A percentile compares a stretch with the other conserved stretches of the same genome.
These are phyloP conservation scores for Drosophila maculinotata DNA, from an alignment of 2,888 invertebrate genomes.

Conservation along the genomic window DNA sequence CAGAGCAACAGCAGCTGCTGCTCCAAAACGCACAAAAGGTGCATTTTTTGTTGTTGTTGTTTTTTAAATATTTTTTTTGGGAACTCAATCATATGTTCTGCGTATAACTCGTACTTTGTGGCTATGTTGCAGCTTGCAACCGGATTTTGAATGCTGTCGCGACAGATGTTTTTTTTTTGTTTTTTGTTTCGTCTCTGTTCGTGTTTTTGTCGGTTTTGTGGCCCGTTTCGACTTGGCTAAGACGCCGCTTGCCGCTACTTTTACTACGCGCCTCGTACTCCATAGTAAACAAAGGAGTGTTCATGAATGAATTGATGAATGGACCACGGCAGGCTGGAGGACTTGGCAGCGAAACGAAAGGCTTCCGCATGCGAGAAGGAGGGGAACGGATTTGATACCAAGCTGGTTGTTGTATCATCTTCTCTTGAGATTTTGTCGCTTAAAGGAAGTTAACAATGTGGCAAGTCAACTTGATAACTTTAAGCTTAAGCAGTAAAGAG, in stretches of 20 bases:
- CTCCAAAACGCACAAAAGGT: constrained; percentile 65
- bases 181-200: constrained; percentile 18
- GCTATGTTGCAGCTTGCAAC: constrained; percentile 76
- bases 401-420: constrained; percentile 27
- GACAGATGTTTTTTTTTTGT: constrained; percentile 69
- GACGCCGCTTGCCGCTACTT: constrained; percentile 59
- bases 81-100: constrained; percentile 76
- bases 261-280: constrained; percentile 61
- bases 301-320: constrained; percentile 80
- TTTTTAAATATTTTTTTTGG: constrained; percentile 42
- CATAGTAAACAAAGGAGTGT: constrained; percentile 72
- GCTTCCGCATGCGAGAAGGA: constrained; percentile 20
- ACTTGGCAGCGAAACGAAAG: constrained; percentile 25
- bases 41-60: constrained; percentile 45
- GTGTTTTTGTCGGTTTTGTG: constrained; percentile 12
- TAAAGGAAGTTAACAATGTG: constrained; percentile 9
- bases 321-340: constrained; percentile 26
- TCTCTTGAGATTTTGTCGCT: not conserved
- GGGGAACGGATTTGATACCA: not conserved
- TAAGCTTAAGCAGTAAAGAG: too few species aligned
- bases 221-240: constrained; percentile 55
- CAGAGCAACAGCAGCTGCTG: constrained; percentile 45
- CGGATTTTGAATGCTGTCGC: constrained; percentile 63
- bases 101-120: constrained; percentile 40
- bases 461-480: not conserved